phyloP scores from a whole-genome alignment of 2,888 invertebrate genomes.

The Heliconius cydno region DNA sequence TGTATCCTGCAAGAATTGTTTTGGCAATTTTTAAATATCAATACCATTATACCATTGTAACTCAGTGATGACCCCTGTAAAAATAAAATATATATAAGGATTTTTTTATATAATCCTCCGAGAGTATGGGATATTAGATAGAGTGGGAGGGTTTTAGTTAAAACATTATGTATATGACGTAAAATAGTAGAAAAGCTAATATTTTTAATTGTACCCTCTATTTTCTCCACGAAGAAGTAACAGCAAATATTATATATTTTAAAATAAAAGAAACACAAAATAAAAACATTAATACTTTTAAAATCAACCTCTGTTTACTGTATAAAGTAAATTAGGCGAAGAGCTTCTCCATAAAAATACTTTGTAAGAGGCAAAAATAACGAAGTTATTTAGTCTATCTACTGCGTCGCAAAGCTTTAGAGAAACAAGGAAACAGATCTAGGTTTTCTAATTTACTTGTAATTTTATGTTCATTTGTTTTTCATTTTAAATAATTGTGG shows the following conservation, averaged over 20 bases:
- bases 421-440: constrained; percentile 8
- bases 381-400: neutral
- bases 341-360: constrained; percentile 15
- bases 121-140: no score
- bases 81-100: no score
- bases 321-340: constrained; percentile 13
- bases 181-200: neutral
- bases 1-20: neutral
- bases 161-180: no score
- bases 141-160: no score
- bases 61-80: neutral
- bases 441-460: neutral
- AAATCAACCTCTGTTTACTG: constrained; percentile 12
- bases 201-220: neutral
- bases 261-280: neutral
- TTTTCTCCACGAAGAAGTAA: neutral
- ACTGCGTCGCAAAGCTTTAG: constrained; percentile 11
- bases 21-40: no score
- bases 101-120: no score
- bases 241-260: neutral
- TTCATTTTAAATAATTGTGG: neutral
- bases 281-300: neutral
- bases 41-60: no score
- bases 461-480: neutral
- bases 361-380: constrained; percentile 18